Evolutionary conservation across 2,888 invertebrate genomes (phyloP).

Genomic region (Epirrhoe tristata): DNA sequence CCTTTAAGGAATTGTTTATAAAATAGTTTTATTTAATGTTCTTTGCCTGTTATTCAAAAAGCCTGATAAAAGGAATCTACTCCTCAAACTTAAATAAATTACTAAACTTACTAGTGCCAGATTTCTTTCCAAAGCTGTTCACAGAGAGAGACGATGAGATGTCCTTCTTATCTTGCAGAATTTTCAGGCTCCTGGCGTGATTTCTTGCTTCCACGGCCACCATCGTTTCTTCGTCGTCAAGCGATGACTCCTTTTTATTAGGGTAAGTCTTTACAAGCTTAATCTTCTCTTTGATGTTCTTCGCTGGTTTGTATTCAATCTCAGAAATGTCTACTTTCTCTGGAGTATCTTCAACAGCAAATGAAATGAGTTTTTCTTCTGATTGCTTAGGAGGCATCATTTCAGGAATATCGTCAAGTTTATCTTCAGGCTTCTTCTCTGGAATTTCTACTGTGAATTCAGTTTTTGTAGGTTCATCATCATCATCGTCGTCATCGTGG

Average conservation of each 20-base stretch:
- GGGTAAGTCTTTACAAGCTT: constrained; percentile 82
- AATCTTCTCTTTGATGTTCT: constrained; percentile 83
- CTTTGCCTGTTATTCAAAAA: neutral
- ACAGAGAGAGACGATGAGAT: constrained; percentile 86
- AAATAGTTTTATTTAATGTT: neutral
- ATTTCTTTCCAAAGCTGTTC: constrained; percentile 85
- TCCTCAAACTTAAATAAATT: neutral
- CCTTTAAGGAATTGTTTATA: neutral
- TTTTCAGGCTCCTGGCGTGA: constrained; percentile 74
- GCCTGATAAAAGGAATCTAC: too few species aligned
- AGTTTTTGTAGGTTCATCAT: constrained; percentile 57
- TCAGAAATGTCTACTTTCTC: constrained; percentile 72
- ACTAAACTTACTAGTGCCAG: constrained; percentile 64
- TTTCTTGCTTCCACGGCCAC: constrained; percentile 85
- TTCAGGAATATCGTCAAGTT: constrained; percentile 66
- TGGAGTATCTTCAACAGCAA: constrained; percentile 79
- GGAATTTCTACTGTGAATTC: constrained; percentile 65
- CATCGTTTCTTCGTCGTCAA: constrained; percentile 85
- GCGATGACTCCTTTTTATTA: constrained; percentile 72
- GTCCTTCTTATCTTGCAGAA: constrained; percentile 77
- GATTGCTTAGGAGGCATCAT: constrained; percentile 73
- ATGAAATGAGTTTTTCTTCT: constrained; percentile 83
- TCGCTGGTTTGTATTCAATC: constrained; percentile 72
- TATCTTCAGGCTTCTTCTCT: constrained; percentile 64
- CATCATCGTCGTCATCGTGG: constrained; percentile 59